These are phyloP conservation scores for Porites lobata DNA, from an alignment of 92 coral and sea anemone genomes.

Conservation along the genomic window DNA sequence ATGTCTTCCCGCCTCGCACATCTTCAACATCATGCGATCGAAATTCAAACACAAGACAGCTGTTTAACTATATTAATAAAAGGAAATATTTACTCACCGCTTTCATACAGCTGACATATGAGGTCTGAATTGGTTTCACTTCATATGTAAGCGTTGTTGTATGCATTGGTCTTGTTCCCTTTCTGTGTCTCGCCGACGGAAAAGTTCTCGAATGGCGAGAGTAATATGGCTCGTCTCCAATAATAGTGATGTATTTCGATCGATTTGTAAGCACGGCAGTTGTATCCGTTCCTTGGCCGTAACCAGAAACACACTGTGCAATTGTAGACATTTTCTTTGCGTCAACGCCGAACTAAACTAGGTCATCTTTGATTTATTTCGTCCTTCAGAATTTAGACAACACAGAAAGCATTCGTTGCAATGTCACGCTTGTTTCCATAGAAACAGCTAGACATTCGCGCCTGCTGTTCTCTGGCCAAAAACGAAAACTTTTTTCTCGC, in stretches of 20 bases:
- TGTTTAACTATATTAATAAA: constrained; percentile 7
- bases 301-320: constrained; percentile 63
- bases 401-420: background rate
- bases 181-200: constrained; percentile 59
- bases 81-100: constrained; percentile 74
- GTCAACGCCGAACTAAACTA: background rate
- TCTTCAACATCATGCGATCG: constrained; percentile 3
- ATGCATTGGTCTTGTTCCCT: constrained; percentile 91
- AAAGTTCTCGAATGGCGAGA: constrained; percentile 78
- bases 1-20: constrained; percentile 5
- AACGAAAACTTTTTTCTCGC: no score
- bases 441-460: background rate
- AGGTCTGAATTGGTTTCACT: constrained; percentile 60
- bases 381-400: background rate
- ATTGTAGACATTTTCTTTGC: constrained; percentile 65
- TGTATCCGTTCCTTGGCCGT: constrained; percentile 91
- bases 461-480: background rate
- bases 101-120: constrained; percentile 87
- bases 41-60: constrained; percentile 37
- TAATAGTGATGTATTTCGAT: constrained; percentile 91
- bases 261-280: constrained; percentile 91
- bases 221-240: constrained; percentile 87
- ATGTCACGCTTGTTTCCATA: constrained; percentile 36
- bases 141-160: constrained; percentile 80
- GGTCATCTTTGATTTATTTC: constrained; percentile 23